phyloP scores from a whole-genome alignment of 2,113 vertebrate genomes.

The Eublepharis macularius region DNA sequence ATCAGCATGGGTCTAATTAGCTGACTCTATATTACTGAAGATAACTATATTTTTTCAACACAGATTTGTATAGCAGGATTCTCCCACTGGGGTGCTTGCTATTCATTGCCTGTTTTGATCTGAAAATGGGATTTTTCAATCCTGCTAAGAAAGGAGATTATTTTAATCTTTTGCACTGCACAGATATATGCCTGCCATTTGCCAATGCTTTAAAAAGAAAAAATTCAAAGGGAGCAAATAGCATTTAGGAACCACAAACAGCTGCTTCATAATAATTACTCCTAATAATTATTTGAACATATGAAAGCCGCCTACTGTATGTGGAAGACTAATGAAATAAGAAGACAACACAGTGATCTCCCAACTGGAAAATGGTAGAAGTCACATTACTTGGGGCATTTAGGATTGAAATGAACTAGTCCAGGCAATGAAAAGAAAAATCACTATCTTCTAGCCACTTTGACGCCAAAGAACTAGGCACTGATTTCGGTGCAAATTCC shows the following conservation, averaged over 20 bases:
- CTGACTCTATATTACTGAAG: neutral
- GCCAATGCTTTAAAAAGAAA: neutral
- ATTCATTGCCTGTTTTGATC: constrained; percentile 7
- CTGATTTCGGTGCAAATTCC: neutral
- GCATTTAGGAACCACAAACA: neutral
- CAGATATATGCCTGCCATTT: neutral
- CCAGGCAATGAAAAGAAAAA: neutral
- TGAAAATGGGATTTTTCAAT: constrained; percentile 10
- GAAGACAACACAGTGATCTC: neutral
- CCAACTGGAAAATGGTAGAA: neutral
- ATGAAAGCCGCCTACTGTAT: neutral
- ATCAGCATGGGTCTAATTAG: neutral
- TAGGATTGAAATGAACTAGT: neutral
- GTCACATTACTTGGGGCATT: neutral
- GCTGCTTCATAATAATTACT: neutral
- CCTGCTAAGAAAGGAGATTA: constrained; percentile 21
- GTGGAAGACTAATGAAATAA: neutral
- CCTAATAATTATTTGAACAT: neutral
- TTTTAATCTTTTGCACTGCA: constrained; percentile 8
- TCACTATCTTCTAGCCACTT: neutral
- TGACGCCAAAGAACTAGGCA: neutral
- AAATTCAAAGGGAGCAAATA: constrained; percentile 7
- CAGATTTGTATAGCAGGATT: neutral
- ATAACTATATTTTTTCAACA: neutral
- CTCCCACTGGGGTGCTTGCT: neutral